Percentiles rank a stretch among this genome's conserved stretches.
phyloP scores from a whole-genome alignment of 2,797 vertebrate species.

The Macrochelys suwanniensis region DNA sequence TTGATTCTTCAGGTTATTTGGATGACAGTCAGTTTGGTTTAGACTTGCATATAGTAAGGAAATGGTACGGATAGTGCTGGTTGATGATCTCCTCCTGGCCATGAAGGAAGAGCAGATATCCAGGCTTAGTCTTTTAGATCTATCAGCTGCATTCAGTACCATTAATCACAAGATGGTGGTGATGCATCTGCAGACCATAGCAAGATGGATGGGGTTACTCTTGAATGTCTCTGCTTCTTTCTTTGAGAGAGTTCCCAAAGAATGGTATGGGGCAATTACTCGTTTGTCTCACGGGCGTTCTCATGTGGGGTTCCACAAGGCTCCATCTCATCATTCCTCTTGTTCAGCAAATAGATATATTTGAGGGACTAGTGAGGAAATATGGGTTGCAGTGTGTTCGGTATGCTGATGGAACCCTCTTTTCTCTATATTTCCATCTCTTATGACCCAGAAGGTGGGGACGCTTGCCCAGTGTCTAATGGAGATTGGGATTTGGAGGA shows the following conservation, averaged over 20 bases:
- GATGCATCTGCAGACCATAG: background rate
- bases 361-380: background rate
- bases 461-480: background rate
- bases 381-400: background rate
- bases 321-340: background rate
- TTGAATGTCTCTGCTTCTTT: background rate
- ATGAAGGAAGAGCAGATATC: background rate
- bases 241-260: background rate
- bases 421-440: background rate
- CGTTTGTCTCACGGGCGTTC: background rate
- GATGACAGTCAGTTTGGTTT: background rate
- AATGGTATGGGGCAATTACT: background rate
- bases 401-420: background rate
- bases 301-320: background rate
- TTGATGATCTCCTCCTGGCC: background rate
- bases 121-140: background rate
- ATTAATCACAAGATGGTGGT: background rate
- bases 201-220: background rate
- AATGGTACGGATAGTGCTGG: background rate
- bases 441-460: background rate
- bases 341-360: background rate
- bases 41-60: conserved; percentile 11
- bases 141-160: background rate
- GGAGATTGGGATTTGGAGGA: background rate
- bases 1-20: background rate